Evolutionary conservation across 2,888 invertebrate genomes (phyloP), one percentile per base, ranked within the genome.

Genomic region (Opisthograptis luteolata): DNA sequence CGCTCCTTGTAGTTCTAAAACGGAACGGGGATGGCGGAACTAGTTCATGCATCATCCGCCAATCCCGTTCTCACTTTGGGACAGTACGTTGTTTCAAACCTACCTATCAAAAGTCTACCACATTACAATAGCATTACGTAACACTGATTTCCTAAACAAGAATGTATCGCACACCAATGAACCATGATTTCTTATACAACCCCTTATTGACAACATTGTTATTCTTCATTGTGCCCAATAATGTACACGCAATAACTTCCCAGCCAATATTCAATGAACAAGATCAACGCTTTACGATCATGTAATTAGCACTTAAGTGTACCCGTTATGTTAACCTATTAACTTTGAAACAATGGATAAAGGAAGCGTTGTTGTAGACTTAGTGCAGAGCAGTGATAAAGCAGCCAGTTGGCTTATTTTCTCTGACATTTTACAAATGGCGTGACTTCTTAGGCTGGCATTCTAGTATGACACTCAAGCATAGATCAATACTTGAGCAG

Each of bases 261-360:
- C 30, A 42, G 35, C 36, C 24, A 31, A 50, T 52, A 58, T 55
- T 62, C 60, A 59, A 50, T 49, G 22, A 30, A 15, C 50, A 37
- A 54, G 52, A 48, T 42, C 45, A 49, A 35, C 42, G 25, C 45
- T 19, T 40, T 49, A 39, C 45, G 31, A 45, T 30, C 48, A 44
- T 54, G 36, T 62, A 49, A 61, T 58, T 60, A 55, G 55, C 58
- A 55, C 46, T 60, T 55, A 35, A 61, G 32, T 24, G 43, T 55
- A 44, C 54, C 60, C 56, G 64, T 65, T 68, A 68, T 62, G 60
- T 60, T 52, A 49, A 55, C 59, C 64, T 50, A 65, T 64, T 53
- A 62, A 55, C 22, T 17, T 6, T 19, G 31, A 40, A 50, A 55
- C 55, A 55, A 50, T 55, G 27, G 47, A 12, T n/a, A 28, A 13